Conservation (phyloP, 2,888 invertebrate genomes). For the Chalcosyrphus nemorum region DNA sequence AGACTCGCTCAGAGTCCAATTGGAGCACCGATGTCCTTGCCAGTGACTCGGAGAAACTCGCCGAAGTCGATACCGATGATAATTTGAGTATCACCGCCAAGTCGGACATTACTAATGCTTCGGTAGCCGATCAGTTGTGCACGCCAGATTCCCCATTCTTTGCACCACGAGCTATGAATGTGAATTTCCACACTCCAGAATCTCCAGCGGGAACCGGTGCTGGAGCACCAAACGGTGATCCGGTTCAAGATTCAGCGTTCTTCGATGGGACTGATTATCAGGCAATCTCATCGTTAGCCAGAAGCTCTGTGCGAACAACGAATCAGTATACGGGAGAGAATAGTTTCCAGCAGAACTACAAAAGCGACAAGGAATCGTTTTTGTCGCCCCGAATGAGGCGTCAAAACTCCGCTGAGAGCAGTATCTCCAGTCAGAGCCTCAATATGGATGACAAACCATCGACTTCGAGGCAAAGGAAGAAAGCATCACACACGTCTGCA, state of each 20-base stretch:
- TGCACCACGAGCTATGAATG: conserved; percentile 73
- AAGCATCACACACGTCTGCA: conserved; percentile 30
- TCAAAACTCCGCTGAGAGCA: conserved; percentile 82
- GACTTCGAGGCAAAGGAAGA: conserved; percentile 45
- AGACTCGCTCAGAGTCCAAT: conserved; percentile 96
- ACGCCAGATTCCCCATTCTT: conserved; percentile 76
- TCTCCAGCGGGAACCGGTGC: conserved; percentile 46
- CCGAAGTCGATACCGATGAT: conserved; percentile 89
- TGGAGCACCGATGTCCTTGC: conserved; percentile 99
- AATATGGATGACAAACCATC: conserved; percentile 78
- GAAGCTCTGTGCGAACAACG: conserved; percentile 81
- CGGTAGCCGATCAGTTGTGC: conserved; percentile 82
- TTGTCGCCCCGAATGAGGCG: conserved; percentile 79
- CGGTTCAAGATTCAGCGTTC: conserved; percentile 80
- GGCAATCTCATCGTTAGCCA: conserved; percentile 79
- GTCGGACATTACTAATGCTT: conserved; percentile 89
- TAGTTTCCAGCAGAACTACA: conserved; percentile 81
- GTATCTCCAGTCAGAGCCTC: conserved; percentile 81
- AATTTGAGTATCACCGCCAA: conserved; percentile 87
- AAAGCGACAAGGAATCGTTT: conserved; percentile 78
- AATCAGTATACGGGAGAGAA: conserved; percentile 80
- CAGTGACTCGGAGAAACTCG: conserved; percentile 95
- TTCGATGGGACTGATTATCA: conserved; percentile 79
- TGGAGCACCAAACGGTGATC: conserved; percentile 74
- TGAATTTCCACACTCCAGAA: conserved; percentile 74